These are phyloP conservation scores for Sebastes steindachneri DNA, from an alignment of 2,797 vertebrate genomes.

Conservation along the genomic window DNA sequence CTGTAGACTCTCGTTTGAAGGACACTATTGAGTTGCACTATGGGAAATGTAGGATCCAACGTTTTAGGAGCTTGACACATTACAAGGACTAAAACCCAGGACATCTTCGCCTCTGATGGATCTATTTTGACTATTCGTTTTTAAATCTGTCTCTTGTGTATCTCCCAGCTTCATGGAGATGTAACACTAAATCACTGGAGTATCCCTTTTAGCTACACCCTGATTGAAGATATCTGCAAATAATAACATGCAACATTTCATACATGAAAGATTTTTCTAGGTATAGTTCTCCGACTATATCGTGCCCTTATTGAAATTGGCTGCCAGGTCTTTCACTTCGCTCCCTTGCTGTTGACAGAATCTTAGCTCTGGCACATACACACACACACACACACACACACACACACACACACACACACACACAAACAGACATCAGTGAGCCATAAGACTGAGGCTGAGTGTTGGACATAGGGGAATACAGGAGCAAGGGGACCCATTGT, in stretches of 20 bases:
- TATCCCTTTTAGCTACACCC: not conserved
- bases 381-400: constrained; percentile 10
- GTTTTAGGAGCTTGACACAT: not conserved
- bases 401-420: constrained; percentile 17
- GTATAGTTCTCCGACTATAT: constrained; percentile 11
- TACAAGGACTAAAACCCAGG: not conserved
- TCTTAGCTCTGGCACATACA: constrained; percentile 42
- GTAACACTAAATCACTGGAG: not conserved
- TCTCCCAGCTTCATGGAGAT: not conserved
- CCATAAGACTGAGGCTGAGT: constrained; percentile 29
- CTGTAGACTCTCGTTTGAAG: not conserved
- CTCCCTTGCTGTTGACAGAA: constrained; percentile 45
- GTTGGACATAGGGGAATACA: constrained; percentile 39
- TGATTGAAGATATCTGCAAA: constrained; percentile 3
- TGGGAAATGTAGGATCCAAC: not conserved
- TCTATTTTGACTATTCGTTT: not conserved
- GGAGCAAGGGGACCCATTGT: constrained; percentile 50
- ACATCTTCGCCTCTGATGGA: not conserved
- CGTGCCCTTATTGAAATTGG: constrained; percentile 43
- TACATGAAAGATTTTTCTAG: not conserved
- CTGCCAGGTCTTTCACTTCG: constrained; percentile 48
- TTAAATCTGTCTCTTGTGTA: not conserved
- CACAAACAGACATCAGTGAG: constrained; percentile 27
- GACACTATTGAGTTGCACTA: not conserved
- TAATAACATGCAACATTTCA: not conserved